Evolutionary conservation across 2,797 vertebrate species (phyloP).

Genomic region (Dallia pectoralis): DNA sequence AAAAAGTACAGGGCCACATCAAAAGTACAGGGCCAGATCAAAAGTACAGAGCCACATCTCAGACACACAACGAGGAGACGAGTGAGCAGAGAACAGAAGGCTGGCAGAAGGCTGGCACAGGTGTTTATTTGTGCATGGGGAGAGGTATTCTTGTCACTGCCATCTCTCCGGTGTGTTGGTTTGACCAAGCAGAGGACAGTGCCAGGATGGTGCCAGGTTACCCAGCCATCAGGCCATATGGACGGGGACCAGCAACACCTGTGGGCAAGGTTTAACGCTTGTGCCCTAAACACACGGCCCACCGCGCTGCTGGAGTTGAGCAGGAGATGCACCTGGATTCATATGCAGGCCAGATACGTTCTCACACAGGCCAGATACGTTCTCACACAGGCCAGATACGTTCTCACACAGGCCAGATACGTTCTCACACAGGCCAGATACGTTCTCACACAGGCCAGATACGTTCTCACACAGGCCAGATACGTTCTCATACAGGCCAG

Average conservation of each 20-base stretch:
- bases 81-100: constrained; percentile 18
- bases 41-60: neutral
- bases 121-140: constrained; percentile 17
- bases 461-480: too few species aligned
- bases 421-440: too few species aligned
- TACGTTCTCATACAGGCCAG: too few species aligned
- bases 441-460: too few species aligned
- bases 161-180: constrained; percentile 10
- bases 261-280: neutral
- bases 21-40: too few species aligned
- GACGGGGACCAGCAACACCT: neutral
- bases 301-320: neutral
- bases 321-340: neutral
- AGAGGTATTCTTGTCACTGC: constrained; percentile 12
- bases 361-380: too few species aligned
- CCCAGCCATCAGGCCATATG: constrained; percentile 25
- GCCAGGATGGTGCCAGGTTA: constrained; percentile 22
- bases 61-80: neutral
- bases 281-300: neutral
- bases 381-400: too few species aligned
- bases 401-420: too few species aligned
- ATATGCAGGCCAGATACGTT: neutral
- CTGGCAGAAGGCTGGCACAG: constrained; percentile 23
- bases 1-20: too few species aligned
- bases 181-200: constrained; percentile 14